phyloP scores from a whole-genome alignment of 2,888 invertebrate genomes.

The Escarpia spicata region DNA sequence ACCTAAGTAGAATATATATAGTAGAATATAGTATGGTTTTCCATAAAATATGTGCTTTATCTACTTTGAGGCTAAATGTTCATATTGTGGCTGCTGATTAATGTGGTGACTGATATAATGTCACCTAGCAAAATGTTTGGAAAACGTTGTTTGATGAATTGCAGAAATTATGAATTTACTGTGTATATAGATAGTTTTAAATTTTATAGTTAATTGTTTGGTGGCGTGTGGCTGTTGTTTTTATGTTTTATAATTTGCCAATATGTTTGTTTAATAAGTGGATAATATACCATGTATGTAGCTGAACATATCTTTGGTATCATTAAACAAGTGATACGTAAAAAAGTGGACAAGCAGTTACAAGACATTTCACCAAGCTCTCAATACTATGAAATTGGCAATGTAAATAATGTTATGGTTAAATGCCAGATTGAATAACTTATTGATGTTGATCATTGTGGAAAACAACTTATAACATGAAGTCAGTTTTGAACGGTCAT shows the following conservation, averaged over 20 bases:
- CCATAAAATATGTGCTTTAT: not conserved
- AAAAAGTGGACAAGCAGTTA: not conserved
- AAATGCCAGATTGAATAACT: not conserved
- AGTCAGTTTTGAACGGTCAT: not conserved
- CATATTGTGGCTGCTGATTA: slow-evolving; percentile 10
- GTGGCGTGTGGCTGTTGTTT: not conserved
- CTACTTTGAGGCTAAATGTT: not conserved
- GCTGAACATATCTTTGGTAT: not conserved
- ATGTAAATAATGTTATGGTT: not conserved
- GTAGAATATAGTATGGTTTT: not conserved
- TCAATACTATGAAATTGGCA: slow-evolving; percentile 6
- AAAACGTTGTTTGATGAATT: not conserved
- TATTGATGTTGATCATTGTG: not conserved
- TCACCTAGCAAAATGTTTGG: not conserved
- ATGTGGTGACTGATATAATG: not conserved
- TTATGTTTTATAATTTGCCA: not conserved
- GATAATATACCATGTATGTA: not conserved
- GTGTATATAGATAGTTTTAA: not conserved
- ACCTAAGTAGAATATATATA: not conserved
- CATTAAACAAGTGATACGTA: not conserved
- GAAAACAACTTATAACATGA: not conserved
- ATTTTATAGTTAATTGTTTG: not conserved
- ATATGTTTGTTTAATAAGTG: not conserved
- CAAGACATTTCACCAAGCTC: not conserved
- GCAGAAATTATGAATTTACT: not conserved